A percentile compares a stretch with the other conserved stretches of the same genome.
Conservation (phyloP, 2,113 vertebrate genomes). For the Odontophorus gujanensis region DNA sequence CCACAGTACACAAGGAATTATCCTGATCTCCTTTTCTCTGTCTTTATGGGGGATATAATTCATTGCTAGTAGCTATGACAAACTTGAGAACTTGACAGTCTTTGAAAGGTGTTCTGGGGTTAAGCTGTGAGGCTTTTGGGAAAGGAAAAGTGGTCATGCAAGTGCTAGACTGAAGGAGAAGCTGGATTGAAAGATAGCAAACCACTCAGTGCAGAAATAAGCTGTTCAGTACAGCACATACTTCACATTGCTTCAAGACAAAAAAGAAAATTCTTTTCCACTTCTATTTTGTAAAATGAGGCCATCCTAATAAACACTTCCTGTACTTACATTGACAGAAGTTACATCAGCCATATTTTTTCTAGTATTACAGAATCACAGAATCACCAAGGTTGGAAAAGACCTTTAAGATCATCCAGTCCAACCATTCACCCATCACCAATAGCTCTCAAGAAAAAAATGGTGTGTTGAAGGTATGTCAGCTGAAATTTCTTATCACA, state of each 20-base stretch:
- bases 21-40: not conserved
- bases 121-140: not conserved
- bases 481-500: not conserved
- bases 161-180: not conserved
- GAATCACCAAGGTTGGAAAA: too few species aligned
- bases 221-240: not conserved
- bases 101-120: not conserved
- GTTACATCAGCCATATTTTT: not conserved
- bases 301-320: not conserved
- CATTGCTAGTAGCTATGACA: not conserved
- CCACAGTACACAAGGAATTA: not conserved
- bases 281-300: not conserved
- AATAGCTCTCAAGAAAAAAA: not conserved
- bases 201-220: accelerated
- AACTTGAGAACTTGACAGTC: not conserved
- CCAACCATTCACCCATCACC: too few species aligned
- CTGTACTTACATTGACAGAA: not conserved
- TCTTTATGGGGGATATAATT: not conserved
- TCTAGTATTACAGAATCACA: not conserved
- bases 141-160: not conserved
- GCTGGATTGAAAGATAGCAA: not conserved
- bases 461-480: not conserved
- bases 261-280: not conserved
- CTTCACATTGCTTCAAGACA: not conserved
- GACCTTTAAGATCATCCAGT: too few species aligned